Conservation (phyloP, 2,113 vertebrate species). For the Bubo blakistoni region DNA sequence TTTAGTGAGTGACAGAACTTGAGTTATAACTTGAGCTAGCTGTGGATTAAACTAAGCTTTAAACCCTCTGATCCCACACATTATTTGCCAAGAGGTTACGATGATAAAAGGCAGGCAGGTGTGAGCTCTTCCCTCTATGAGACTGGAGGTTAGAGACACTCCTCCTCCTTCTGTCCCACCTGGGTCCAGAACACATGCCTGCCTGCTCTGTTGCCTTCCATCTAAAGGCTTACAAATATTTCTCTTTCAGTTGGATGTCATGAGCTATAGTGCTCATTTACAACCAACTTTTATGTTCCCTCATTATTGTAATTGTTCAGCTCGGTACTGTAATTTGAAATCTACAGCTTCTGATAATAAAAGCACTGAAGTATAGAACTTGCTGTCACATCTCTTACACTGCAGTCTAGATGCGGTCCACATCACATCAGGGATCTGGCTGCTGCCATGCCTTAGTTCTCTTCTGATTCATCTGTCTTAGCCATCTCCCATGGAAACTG, state of each 20-base stretch:
- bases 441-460: neutral
- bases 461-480: neutral
- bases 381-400: neutral
- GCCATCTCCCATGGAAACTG: neutral
- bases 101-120: neutral
- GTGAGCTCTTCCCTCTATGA: neutral
- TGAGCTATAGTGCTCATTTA: neutral
- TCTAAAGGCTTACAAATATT: neutral
- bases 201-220: neutral
- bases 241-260: neutral
- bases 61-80: neutral
- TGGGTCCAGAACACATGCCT: neutral
- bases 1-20: neutral
- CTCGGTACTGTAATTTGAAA: neutral
- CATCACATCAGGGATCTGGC: neutral
- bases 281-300: neutral
- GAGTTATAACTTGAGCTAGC: neutral
- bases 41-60: neutral
- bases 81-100: neutral
- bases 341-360: constrained; percentile 5
- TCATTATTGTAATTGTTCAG: neutral
- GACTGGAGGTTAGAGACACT: fast-evolving
- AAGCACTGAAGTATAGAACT: neutral
- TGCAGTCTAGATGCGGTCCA: neutral
- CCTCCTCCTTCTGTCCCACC: neutral